A percentile compares a stretch with the other conserved stretches of the same genome.
phyloP scores from a whole-genome alignment of 2,888 invertebrate species.

The Drosophila anomelani region DNA sequence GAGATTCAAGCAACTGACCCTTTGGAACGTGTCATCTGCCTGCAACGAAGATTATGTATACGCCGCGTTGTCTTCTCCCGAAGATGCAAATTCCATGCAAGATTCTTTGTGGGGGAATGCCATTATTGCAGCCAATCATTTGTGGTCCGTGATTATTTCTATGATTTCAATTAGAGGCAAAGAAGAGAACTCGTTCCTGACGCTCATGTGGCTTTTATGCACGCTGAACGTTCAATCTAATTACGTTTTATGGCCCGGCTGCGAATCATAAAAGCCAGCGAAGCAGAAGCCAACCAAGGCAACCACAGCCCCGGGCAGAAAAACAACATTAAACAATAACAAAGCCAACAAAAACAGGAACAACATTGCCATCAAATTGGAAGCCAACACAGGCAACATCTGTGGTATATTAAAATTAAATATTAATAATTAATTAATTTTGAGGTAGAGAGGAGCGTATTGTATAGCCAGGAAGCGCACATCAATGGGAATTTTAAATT shows the following conservation, averaged over 20 bases:
- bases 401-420: slow-evolving; percentile 29
- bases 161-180: slow-evolving; percentile 13
- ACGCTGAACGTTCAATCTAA: slow-evolving; percentile 59
- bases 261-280: slow-evolving; percentile 53
- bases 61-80: background rate
- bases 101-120: background rate
- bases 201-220: slow-evolving; percentile 60
- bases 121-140: slow-evolving; percentile 8
- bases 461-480: background rate
- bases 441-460: background rate
- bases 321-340: background rate
- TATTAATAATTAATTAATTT: slow-evolving; percentile 33
- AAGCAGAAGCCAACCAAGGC: slow-evolving; percentile 3
- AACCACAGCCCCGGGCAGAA: slow-evolving; percentile 2
- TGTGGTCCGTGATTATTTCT: background rate
- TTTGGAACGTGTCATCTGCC: too few relatives aligned
- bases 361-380: slow-evolving; percentile 10
- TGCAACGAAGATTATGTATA: background rate
- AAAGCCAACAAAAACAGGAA: slow-evolving; percentile 1
- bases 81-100: slow-evolving; percentile 8
- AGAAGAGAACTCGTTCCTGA: slow-evolving; percentile 3
- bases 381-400: slow-evolving; percentile 15
- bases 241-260: slow-evolving; percentile 60
- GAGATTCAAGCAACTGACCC: too few relatives aligned
- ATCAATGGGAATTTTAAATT: background rate